Conservation (phyloP, 2,888 invertebrate species). For the Acleris emargana region DNA sequence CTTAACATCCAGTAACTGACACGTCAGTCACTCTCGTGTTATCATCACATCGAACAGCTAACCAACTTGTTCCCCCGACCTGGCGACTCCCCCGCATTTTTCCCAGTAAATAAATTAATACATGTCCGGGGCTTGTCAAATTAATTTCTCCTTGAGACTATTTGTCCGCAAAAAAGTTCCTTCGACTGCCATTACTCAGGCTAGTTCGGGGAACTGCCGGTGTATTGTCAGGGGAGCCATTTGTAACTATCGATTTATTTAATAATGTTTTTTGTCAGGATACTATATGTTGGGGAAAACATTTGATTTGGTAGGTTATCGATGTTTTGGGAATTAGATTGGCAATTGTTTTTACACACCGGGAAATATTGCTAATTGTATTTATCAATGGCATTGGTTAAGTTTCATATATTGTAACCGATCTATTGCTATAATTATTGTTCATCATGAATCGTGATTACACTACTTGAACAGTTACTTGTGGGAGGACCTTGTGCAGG, state of each 20-base stretch:
- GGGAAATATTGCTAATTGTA: too few relatives aligned
- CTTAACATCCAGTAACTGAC: too few relatives aligned
- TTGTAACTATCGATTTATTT: constrained; percentile 33
- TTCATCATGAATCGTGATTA: too few relatives aligned
- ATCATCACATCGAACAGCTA: constrained; percentile 11
- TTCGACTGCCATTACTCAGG: constrained; percentile 76
- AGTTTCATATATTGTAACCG: too few relatives aligned
- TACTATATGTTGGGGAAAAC: not conserved
- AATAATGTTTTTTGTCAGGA: constrained; percentile 9
- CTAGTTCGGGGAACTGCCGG: constrained; percentile 41
- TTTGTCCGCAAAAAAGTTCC: constrained; percentile 80
- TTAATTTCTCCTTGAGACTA: constrained; percentile 83
- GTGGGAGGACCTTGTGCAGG: too few relatives aligned
- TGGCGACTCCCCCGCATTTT: constrained; percentile 65
- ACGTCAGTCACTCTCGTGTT: constrained; percentile 1
- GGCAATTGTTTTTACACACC: too few relatives aligned
- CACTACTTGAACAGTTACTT: too few relatives aligned
- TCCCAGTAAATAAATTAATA: constrained; percentile 81
- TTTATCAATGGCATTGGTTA: too few relatives aligned
- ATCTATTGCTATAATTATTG: too few relatives aligned
- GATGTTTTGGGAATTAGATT: too few relatives aligned
- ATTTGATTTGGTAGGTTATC: too few relatives aligned
- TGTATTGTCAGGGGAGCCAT: constrained; percentile 31
- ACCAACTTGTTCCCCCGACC: constrained; percentile 43
- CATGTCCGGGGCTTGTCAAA: constrained; percentile 80